Evolutionary conservation across 1,140 invertebrate genomes (phyloP).

Genomic region (Maniola jurtina): DNA sequence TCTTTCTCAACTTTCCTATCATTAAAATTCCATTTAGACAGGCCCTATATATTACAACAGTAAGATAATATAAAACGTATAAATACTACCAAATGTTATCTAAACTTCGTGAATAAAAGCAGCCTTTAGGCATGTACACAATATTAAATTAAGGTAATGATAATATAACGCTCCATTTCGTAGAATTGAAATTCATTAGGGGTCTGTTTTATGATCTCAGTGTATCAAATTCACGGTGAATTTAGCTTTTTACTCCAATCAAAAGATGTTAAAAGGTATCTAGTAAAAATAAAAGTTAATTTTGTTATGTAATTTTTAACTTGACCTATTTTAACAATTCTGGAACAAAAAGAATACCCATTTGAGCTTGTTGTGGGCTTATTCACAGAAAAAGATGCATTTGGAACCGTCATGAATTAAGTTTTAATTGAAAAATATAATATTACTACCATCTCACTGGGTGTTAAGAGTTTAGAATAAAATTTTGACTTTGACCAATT

Average conservation of each 20-base stretch:
- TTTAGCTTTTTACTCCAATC: not conserved
- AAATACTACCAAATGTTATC: not conserved
- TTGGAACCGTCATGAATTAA: too few relatives aligned
- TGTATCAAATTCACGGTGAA: slow-evolving; percentile 6
- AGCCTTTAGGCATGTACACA: slow-evolving; percentile 1
- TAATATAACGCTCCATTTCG: slow-evolving; percentile 15
- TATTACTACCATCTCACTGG: too few relatives aligned
- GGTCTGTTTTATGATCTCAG: slow-evolving; percentile 11
- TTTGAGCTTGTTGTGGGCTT: too few relatives aligned
- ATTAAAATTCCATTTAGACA: too few relatives aligned
- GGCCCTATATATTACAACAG: too few relatives aligned
- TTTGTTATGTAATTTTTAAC: not conserved
- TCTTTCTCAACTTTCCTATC: too few relatives aligned
- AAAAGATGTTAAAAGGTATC: not conserved
- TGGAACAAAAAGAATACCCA: too few relatives aligned
- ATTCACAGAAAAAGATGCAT: too few relatives aligned
- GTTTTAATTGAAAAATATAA: too few relatives aligned
- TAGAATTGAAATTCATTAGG: slow-evolving; percentile 11
- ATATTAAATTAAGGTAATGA: slow-evolving; percentile 15
- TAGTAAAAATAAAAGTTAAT: not conserved
- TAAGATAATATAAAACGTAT: too few relatives aligned
- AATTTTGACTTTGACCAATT: too few relatives aligned
- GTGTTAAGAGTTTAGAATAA: too few relatives aligned
- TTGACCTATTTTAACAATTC: not conserved
- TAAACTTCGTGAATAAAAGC: slow-evolving; percentile 10